Base-by-base conservation (phyloP, 2,797 vertebrate genomes). In the Labeo calbasu region DNA sequence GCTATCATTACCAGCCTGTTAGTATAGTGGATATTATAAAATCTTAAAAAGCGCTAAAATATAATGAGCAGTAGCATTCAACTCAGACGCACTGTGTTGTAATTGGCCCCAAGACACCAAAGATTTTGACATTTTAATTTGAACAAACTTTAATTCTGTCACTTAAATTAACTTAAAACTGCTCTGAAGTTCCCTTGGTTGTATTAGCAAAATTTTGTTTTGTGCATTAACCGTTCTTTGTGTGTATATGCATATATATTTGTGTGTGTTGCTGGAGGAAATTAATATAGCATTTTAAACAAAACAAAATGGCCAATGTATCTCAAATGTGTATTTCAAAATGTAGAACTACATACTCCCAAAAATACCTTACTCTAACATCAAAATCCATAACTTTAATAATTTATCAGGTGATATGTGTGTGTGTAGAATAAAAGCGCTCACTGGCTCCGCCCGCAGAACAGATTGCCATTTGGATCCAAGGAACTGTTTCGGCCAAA, bases 401-500 rank as follows among this genome's bases (percentile, higher is more conserved):
- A 28, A 1, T 79, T 66, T 68, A 53, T 68, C 43, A 53, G 77
- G 46, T 36, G 55, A 61, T 46, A 12, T 68, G 46, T 36, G 61
- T 61, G 21, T 79, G 77, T 9, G 25, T 79, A 53, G 23, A 78
- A 25, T 46, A 48, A 46, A 65, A 51, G 4, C 3, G 5, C 23
- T 50, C n/a, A 68, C 53, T 79, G 55, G 6, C 78, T 77, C 73
- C 68, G 55, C 75, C 81, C 82, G 85, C 92, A 93, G 94, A 96
- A 96, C 96, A 98, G 96, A 97, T 98, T 96, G 96, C 94, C 94
- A 93, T 92, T 94, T 94, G 93, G 95, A 94, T 93, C 94, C 94
- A 94, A 94, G 94, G 94, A 94, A 95, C 95, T 96, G 95, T 95
- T 93, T 95, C 94, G 95, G 95, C 96, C 96, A 97, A 97, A 96